Base-by-base conservation (phyloP, 1,140 invertebrate species). In the Amyelois transitella region DNA sequence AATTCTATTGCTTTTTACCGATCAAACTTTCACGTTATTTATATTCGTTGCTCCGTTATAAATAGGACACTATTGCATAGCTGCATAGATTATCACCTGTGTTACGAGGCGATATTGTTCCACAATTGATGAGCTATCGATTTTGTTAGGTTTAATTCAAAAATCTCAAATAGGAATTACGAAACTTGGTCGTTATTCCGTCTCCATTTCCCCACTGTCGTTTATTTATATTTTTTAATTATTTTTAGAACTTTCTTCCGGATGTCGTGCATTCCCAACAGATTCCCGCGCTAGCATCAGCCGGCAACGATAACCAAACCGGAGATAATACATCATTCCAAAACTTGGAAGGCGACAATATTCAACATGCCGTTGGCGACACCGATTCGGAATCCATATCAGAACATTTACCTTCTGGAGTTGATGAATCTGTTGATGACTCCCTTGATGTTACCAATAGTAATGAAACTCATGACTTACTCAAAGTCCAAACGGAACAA, bases 231-330 rank as follows among this genome's bases (percentile, higher is more conserved):
- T 66, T 80, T 73, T 72, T 78, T 76, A 76, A 83, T 80, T 87
- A 87, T 87, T 87, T 87, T 87, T 87, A 87, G 84, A 83, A 83
- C 69, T 70, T 81, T 75, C 84, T 87, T 83, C 84, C 84, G 82
- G 84, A 87, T 76, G 82, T 87, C 68, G 84, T 87, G 63, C 77
- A 87, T 84, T 83, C 78, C 61, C 79, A 87, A 78, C 84, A 86
- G 73, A 78, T 84, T 60, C 60, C 71, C 62, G 67, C 69, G 56
- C 43, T 72, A 64, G 78, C 58, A 55, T 60, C 55, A 44, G 66
- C 64, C 51, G 66, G 69, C 18, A 66, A 64, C 43, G 62, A 58
- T 64, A 67, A 66, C 12, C 60, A 68, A 51, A 58, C 66, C 4
- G 6, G n/a, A 51, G 64, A 69, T 51, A 63, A 66, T 55, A 65